Conservation (phyloP, 2,797 vertebrate species). For the Epinephelus malabaricus region DNA sequence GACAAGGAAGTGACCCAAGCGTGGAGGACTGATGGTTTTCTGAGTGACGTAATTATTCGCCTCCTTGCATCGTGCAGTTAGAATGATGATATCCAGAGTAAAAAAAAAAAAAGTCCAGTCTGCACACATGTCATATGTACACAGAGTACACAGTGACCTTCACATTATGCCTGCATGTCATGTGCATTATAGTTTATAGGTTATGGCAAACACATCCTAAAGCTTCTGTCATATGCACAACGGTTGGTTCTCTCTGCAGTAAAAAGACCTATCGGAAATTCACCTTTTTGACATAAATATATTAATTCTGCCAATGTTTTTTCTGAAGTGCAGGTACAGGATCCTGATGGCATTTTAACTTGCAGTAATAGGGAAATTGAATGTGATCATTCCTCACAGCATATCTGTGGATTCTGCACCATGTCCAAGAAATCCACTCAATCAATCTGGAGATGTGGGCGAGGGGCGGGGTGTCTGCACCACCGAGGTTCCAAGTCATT, state of each 20-base stretch:
- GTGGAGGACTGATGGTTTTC: slow-evolving; percentile 83
- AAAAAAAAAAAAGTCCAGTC: slow-evolving; percentile 41
- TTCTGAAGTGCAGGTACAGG: slow-evolving; percentile 38
- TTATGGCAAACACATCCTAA: slow-evolving; percentile 65
- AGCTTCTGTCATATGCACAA: slow-evolving; percentile 41
- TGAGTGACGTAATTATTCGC: slow-evolving; percentile 85
- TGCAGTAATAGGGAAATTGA: slow-evolving; percentile 67
- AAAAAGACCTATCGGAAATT: slow-evolving; percentile 44
- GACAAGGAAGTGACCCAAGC: slow-evolving; percentile 75
- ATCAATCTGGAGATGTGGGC: slow-evolving; percentile 77
- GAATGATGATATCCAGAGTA: slow-evolving; percentile 79
- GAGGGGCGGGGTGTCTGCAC: slow-evolving; percentile 76
- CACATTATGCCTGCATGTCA: slow-evolving; percentile 71
- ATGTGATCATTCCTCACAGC: slow-evolving; percentile 65
- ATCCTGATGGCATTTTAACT: slow-evolving; percentile 63
- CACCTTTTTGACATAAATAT: slow-evolving; percentile 53
- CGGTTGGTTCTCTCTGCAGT: slow-evolving; percentile 17
- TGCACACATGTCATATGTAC: slow-evolving; percentile 66
- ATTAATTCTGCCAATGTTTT: slow-evolving; percentile 46
- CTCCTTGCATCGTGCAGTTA: slow-evolving; percentile 74
- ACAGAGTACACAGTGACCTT: slow-evolving; percentile 77
- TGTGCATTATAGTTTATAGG: slow-evolving; percentile 74
- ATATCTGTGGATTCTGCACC: slow-evolving; percentile 75
- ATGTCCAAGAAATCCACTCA: slow-evolving; percentile 81
- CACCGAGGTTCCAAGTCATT: slow-evolving; percentile 84